Base-by-base conservation (phyloP, 2,113 vertebrate genomes). In the Ptilonorhynchus violaceus region DNA sequence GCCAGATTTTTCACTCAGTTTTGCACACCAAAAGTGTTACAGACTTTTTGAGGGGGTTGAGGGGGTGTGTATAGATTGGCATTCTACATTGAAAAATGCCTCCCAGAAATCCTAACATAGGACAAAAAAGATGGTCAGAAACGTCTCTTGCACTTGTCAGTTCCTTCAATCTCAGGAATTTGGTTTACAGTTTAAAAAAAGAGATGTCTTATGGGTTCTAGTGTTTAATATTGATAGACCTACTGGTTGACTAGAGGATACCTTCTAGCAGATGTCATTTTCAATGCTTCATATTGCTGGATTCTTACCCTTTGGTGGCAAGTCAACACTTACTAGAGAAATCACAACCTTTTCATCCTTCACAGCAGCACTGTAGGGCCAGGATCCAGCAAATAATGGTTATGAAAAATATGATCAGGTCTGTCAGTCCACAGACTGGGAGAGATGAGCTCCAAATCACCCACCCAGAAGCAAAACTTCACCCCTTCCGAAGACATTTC, bases 191-290 rank as follows among this genome's bases (percentile, higher is more conserved):
- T 64, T 75, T 27, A 22, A 88, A 84, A 77, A 86, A 88, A 4
- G 8, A 50, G 46, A 66, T 35, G 11, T 86, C 72, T 93, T 42
- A 42, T 31, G 47, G 21, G 21, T 66, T 94, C 35, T 52, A 46
- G 24, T 81, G 33, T 78, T 93, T 93, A 91, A 87, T 91, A 62
- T 70, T 84, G 91, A 96, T 85, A 86, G 64, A 87, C 87, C 89
- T 93, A 73, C 94, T 94, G 94, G 94, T 93, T 97, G 67, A 74
- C 85, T 75, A 75, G 84, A 89, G 63, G 56, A 89, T 95, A 72
- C 80, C 47, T 95, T 87, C 91, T 25, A 91, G 89, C 83, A 93
- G 73, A 94, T 92, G 89, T 89, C 76, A 1, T 67, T 84, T 94
- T 63, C 3, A 3, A 68, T 92, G 77, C 83, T 89, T 92, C 83